Conservation (phyloP, 23 tunicate genomes). For the Diplosoma virens region DNA sequence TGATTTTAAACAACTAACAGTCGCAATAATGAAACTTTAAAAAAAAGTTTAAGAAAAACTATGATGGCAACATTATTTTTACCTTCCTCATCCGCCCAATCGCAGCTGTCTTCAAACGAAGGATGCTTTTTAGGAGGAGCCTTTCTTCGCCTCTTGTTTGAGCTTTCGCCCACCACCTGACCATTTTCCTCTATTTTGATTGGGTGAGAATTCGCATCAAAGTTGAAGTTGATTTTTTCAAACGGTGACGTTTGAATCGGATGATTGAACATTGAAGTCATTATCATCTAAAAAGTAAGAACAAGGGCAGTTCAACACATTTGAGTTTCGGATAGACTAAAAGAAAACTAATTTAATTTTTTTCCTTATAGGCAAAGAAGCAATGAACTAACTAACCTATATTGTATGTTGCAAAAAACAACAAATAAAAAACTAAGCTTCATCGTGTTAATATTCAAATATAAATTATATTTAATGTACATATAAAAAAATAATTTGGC, state of each 20-base stretch:
- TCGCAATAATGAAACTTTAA: no score
- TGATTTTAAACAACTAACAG: no score
- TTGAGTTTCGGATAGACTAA: no score
- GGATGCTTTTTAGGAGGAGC: constrained; percentile 67
- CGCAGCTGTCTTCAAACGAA: constrained; percentile 20
- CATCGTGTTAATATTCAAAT: no score
- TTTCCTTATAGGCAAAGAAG: not conserved
- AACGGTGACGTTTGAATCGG: not conserved
- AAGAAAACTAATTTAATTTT: no score
- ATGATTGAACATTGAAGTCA: constrained; percentile 1
- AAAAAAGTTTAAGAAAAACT: no score
- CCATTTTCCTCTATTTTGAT: not conserved
- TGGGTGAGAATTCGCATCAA: not conserved
- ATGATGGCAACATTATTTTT: not conserved
- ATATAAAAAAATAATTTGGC: no score
- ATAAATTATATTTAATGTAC: no score
- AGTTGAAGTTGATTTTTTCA: not conserved
- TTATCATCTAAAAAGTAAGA: not conserved
- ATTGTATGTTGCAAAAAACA: not conserved
- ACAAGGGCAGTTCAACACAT: no score
- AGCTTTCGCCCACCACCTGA: not conserved
- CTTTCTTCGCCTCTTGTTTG: constrained; percentile 46
- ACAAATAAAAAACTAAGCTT: no score
- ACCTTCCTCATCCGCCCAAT: constrained; percentile 6
- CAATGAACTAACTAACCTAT: not conserved